Conservation (phyloP, 2,888 invertebrate species). For the Polia nebulosa region DNA sequence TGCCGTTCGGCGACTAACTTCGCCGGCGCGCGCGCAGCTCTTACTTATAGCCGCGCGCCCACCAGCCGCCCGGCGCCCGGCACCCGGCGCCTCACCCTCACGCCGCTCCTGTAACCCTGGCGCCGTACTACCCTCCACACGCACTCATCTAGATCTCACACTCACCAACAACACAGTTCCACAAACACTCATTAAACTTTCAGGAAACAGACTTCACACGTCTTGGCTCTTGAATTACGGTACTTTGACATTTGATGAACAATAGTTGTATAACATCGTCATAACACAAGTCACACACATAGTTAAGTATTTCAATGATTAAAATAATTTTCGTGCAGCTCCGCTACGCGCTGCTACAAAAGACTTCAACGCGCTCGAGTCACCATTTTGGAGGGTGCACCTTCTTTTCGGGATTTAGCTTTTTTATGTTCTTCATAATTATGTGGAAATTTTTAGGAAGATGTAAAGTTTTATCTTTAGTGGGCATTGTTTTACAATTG, state of each 20-base stretch:
- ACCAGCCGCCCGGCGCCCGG: conserved; percentile 64
- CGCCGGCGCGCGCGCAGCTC: conserved; percentile 87
- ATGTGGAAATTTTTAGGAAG: neutral
- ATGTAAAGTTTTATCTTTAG: conserved; percentile 1
- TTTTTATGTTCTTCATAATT: neutral
- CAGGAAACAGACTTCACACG: neutral
- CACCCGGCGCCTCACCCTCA: conserved; percentile 47
- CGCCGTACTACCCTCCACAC: conserved; percentile 49
- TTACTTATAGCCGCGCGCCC: conserved; percentile 89
- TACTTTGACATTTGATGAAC: conserved; percentile 52
- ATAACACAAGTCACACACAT: conserved; percentile 16
- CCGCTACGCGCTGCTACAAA: conserved; percentile 65
- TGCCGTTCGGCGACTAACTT: conserved; percentile 90
- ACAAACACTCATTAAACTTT: conserved; percentile 2
- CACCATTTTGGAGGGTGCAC: neutral
- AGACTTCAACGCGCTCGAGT: conserved; percentile 80
- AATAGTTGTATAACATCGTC: conserved; percentile 40
- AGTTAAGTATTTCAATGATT: conserved; percentile 14
- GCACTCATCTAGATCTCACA: neutral
- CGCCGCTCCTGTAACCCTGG: conserved; percentile 56
- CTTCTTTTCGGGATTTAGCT: neutral
- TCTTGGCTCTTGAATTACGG: neutral
- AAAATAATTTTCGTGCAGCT: conserved; percentile 19
- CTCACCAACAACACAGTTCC: neutral
- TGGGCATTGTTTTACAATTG: conserved; percentile 27